These are phyloP conservation scores for Apotomis betuletana DNA, from an alignment of 2,888 invertebrate genomes.

Conservation along the genomic window DNA sequence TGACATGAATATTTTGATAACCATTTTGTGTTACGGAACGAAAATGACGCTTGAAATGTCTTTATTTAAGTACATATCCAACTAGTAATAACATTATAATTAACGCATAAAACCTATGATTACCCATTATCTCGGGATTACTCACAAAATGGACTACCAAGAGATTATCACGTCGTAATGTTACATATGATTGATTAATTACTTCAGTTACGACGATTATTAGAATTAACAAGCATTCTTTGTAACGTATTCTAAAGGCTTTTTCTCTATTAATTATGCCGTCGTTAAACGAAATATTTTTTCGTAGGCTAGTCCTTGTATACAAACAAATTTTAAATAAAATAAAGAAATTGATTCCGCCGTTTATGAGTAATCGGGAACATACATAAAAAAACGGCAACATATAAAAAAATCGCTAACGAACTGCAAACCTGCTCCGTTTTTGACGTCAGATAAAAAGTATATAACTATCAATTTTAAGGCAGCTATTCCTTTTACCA, in stretches of 20 bases:
- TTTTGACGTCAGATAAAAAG: too few species aligned
- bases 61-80: too few species aligned
- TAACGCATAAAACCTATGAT: background rate
- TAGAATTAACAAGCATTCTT: conserved; percentile 24
- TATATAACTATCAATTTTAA: too few species aligned
- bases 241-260: conserved; percentile 19
- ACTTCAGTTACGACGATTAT: conserved; percentile 12
- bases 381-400: too few species aligned
- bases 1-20: too few species aligned
- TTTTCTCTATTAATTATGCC: conserved; percentile 22
- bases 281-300: conserved; percentile 8
- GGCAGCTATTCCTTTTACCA: background rate
- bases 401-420: too few species aligned
- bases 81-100: background rate
- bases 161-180: conserved; percentile 12
- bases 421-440: too few species aligned
- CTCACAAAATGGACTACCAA: background rate
- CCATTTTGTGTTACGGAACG: too few species aligned
- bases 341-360: too few species aligned
- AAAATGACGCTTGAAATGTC: too few species aligned
- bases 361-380: too few species aligned
- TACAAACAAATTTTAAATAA: too few species aligned
- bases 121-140: conserved; percentile 7
- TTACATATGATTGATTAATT: conserved; percentile 27
- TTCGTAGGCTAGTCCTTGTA: background rate